phyloP scores from a whole-genome alignment of 2,888 invertebrate species.

The Drosophila acutilabella region DNA sequence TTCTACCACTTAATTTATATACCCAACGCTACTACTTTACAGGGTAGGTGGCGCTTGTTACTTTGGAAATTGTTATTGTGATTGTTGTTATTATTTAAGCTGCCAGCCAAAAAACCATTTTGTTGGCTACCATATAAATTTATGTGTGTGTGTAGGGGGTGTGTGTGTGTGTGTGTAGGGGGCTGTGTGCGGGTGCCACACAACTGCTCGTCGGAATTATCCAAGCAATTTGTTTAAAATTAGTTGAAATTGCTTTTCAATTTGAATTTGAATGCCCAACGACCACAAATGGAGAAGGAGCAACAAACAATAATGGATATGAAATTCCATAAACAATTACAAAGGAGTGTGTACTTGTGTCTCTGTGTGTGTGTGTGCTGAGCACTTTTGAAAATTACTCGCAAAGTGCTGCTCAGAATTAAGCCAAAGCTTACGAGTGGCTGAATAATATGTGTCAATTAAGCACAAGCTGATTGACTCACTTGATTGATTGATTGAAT shows the following conservation, averaged over 20 bases:
- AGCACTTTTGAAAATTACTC: conserved; percentile 21
- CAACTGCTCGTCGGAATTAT: conserved; percentile 59
- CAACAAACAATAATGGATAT: conserved; percentile 27
- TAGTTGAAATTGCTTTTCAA: conserved; percentile 66
- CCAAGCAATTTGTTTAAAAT: conserved; percentile 71
- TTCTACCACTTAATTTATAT: too few relatives aligned
- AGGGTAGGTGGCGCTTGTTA: too few relatives aligned
- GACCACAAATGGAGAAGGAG: conserved; percentile 12
- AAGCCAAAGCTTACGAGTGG: not conserved
- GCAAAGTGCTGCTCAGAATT: conserved; percentile 14
- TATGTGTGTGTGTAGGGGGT: not conserved
- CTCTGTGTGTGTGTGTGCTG: not conserved
- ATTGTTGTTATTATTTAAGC: not conserved
- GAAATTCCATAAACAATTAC: conserved; percentile 24
- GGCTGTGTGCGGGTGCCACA: conserved; percentile 33
- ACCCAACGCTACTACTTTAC: too few relatives aligned
- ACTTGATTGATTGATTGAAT: conserved; percentile 2
- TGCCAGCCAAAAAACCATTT: conserved; percentile 22
- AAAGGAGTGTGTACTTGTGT: not conserved
- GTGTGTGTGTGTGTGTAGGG: conserved; percentile 4
- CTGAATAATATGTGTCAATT: conserved; percentile 1
- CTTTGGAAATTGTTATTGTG: too few relatives aligned
- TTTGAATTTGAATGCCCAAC: conserved; percentile 31
- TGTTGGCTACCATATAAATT: too few relatives aligned
- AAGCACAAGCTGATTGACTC: conserved; percentile 3